Evolutionary conservation across 2,888 invertebrate species (phyloP).

Genomic region (Caenorhabditis sp.): DNA sequence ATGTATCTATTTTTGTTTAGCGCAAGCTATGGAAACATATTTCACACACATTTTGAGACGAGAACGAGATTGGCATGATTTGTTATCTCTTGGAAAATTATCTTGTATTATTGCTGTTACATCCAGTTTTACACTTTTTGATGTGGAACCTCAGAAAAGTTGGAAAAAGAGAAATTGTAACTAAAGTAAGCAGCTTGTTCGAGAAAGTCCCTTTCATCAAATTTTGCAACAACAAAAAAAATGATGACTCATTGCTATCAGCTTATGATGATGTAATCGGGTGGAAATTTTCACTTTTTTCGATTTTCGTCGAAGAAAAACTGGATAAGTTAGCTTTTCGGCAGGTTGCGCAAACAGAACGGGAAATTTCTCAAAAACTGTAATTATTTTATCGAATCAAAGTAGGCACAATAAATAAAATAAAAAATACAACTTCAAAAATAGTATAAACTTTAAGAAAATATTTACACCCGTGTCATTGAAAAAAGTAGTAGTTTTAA

Average conservation of each 20-base stretch:
- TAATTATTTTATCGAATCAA: not conserved
- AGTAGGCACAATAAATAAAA: not conserved
- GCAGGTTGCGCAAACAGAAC: not conserved
- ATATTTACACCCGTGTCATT: not conserved
- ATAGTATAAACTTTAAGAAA: not conserved
- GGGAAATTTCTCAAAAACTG: not conserved
- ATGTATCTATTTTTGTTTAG: not conserved
- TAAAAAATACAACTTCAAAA: not conserved
- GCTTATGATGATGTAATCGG: too few relatives aligned
- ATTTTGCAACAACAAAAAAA: too few relatives aligned
- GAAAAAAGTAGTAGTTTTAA: slow-evolving; percentile 1
- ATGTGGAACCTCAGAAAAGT: too few relatives aligned
- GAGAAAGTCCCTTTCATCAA: too few relatives aligned
- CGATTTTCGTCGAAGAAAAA: too few relatives aligned
- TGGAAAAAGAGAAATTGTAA: too few relatives aligned
- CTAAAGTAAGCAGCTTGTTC: too few relatives aligned
- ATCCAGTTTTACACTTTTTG: not conserved
- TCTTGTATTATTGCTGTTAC: not conserved
- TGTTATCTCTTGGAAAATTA: too few relatives aligned
- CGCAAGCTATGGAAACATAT: not conserved
- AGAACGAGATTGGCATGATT: not conserved
- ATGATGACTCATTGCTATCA: too few relatives aligned
- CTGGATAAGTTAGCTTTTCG: too few relatives aligned
- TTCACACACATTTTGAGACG: too few relatives aligned
- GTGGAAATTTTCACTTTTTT: too few relatives aligned